A percentile compares a stretch with the other conserved stretches of the same genome.
These are phyloP conservation scores for Drosophila parvula DNA, from an alignment of 1,140 invertebrate species.

Conservation along the genomic window DNA sequence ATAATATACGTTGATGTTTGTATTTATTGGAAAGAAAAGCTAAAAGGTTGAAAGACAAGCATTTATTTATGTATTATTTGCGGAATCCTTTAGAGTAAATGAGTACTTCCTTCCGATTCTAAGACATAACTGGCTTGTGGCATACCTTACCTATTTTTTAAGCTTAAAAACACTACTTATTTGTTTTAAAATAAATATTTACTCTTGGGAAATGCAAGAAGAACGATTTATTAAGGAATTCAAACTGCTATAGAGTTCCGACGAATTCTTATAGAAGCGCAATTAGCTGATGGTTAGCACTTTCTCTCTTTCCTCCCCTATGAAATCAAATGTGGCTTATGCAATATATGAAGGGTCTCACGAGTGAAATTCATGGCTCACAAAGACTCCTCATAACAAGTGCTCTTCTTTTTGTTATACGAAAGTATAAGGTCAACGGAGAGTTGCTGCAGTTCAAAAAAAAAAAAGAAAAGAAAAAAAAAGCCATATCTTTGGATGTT, in stretches of 20 bases:
- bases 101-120: not conserved
- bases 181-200: not conserved
- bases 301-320: not conserved
- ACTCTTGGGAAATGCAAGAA: not conserved
- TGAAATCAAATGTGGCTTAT: not conserved
- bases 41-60: not conserved
- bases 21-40: not conserved
- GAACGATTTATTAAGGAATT: not conserved
- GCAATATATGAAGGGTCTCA: not conserved
- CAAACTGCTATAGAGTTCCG: not conserved
- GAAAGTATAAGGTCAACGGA: constrained; percentile 5
- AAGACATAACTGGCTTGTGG: not conserved
- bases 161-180: not conserved
- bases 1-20: not conserved
- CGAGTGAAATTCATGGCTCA: not conserved
- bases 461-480: not conserved
- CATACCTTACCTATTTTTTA: not conserved
- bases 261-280: not conserved
- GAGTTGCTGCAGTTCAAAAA: not conserved
- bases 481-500: constrained; percentile 3
- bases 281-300: not conserved
- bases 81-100: not conserved
- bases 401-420: not conserved
- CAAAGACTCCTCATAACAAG: not conserved
- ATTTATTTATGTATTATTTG: not conserved